Base-by-base conservation (phyloP, 2,888 invertebrate genomes). In the Cheilosia scutellata region DNA sequence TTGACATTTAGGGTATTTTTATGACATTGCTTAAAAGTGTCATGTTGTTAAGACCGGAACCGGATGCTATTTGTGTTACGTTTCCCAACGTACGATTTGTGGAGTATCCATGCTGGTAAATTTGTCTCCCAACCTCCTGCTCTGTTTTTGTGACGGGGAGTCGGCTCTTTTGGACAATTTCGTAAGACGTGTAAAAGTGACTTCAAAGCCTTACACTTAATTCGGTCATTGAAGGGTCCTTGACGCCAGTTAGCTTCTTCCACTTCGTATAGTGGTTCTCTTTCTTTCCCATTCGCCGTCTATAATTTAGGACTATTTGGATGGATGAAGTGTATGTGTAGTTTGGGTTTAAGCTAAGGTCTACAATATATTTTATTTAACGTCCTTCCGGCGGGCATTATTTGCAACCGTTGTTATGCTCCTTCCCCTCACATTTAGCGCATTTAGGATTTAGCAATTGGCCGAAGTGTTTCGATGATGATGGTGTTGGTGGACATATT, bases 1-100 rank as follows among this genome's bases (percentile, higher is more conserved):
- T 79, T 84, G 79, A 79, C 84, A 84, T 84, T 84, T 79, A 75
- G 79, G 84, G 65, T 49, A 76, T 84, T 79, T 79, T 84, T 84
- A 84, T 84, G 84, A 79, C 84, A 65, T 57, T 84, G 79, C 75
- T 79, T 84, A 79, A 79, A 76, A 84, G 84, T 84, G 84, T 84
- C 84, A 84, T 84, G 84, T 84, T 84, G 79, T 84, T 79, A 84
- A 79, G 75, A 76, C 84, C 84, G 84, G 84, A 84, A 84, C 84
- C 84, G 84, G 84, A 84, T 79, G 75, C 84, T 84, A 84, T 84
- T 84, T 84, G 84, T 84, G 84, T 79, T 79, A 84, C 84, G 84
- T 84, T 84, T 84, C 75, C 84, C 84, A 84, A 66, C 84, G 70
- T 84, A 79, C 84, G 79, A 84, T 84, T 84, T 84, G 79, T 79